Evolutionary conservation across 2,113 vertebrate genomes (phyloP).

Genomic region (Sclerurus mexicanus): DNA sequence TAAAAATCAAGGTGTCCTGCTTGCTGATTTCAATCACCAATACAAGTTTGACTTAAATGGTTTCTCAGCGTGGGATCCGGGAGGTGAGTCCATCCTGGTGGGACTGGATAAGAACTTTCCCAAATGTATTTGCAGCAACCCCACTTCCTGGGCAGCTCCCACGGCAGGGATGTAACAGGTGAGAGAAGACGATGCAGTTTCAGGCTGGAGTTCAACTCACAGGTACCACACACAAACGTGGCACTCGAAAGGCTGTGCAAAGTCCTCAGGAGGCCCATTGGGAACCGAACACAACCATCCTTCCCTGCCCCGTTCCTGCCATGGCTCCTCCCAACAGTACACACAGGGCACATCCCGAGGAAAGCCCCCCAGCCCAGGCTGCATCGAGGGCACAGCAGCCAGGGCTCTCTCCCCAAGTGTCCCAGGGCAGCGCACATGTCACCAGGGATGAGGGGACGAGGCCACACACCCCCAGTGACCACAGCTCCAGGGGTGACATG

Average conservation of each 20-base stretch:
- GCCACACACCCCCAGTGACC: background rate
- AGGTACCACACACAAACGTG: background rate
- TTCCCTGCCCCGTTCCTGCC: background rate
- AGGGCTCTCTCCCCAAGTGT: background rate
- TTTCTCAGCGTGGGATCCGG: background rate
- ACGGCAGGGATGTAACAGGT: background rate
- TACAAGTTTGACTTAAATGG: background rate
- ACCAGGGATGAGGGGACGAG: background rate
- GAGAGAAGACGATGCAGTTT: background rate
- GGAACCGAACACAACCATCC: background rate
- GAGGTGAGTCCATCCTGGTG: fast-evolving
- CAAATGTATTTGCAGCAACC: background rate
- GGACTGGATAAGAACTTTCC: background rate
- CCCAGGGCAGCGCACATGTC: background rate
- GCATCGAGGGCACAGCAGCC: background rate
- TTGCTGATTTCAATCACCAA: background rate
- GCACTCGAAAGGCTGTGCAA: background rate
- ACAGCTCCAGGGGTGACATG: fast-evolving
- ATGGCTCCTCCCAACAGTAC: background rate
- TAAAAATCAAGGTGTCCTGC: background rate
- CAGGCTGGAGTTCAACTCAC: background rate
- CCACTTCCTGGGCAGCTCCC: background rate
- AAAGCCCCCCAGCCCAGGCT: background rate
- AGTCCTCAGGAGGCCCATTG: background rate
- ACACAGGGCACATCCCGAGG: background rate